A percentile compares a stretch with the other conserved stretches of the same genome.
Evolutionary conservation across 2,888 invertebrate genomes (phyloP).

Genomic region (Athetis lepigone): DNA sequence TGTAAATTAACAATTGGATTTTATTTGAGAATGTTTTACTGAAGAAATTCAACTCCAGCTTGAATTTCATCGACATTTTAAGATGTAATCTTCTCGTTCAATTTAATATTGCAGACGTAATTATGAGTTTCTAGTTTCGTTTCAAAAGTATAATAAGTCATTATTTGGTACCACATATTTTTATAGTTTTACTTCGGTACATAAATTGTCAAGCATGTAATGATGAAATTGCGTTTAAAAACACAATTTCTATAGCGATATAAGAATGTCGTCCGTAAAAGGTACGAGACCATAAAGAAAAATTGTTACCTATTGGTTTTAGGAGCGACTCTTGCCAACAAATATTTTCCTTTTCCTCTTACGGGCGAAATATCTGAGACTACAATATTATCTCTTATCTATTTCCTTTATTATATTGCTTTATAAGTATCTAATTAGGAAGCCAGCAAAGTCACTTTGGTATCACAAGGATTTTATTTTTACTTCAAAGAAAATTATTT

Average conservation of each 20-base stretch:
- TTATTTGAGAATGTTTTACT: background rate
- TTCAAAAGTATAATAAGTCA: background rate
- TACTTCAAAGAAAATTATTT: conserved; percentile 12
- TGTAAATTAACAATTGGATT: background rate
- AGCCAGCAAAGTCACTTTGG: conserved; percentile 2
- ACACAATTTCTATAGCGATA: conserved; percentile 37
- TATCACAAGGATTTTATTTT: conserved; percentile 12
- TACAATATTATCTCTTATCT: background rate
- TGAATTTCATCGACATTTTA: background rate
- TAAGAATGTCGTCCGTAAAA: conserved; percentile 47
- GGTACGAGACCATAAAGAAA: conserved; percentile 44
- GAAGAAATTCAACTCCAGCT: background rate
- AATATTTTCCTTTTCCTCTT: conserved; percentile 17
- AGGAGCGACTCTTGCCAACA: conserved; percentile 8
- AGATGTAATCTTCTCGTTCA: background rate
- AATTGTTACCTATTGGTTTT: conserved; percentile 44
- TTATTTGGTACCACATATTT: background rate
- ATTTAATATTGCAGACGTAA: background rate
- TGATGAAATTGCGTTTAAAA: conserved; percentile 32
- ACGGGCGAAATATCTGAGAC: conserved; percentile 6
- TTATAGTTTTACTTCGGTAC: conserved; percentile 13
- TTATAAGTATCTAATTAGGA: conserved; percentile 18
- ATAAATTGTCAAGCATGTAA: conserved; percentile 35
- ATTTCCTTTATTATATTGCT: conserved; percentile 8
- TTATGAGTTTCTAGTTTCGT: background rate